Base-by-base conservation (phyloP, 2,113 vertebrate genomes). In the Anolis sagrei region DNA sequence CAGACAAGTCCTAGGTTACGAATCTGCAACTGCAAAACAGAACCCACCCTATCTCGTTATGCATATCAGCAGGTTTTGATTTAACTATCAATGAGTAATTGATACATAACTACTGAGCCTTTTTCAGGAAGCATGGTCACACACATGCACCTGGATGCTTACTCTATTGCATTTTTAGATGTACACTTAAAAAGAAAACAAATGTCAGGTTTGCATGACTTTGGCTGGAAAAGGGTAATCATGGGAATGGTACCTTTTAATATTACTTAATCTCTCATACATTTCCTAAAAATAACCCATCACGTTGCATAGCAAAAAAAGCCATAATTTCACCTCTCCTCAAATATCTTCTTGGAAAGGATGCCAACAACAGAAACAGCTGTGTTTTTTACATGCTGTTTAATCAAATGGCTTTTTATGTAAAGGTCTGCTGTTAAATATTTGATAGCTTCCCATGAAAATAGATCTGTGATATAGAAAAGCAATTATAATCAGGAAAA, bases 401-500 rank as follows among this genome's bases (percentile, higher is more conserved):
- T 92, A 90, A 90, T 90, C 92, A 92, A 92, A 93, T 79, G 89
- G 84, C 64, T 90, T 75, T 91, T 93, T 92, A 93, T 93, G 69
- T 88, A 92, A 93, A 89, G 84, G 78, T 92, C 90, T 89, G 73
- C 81, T 93, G 83, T 87, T 91, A 92, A 93, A 90, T 89, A 87
- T 92, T 93, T 93, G 89, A 93, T 92, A 85, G 83, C 87, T 90
- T 86, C 49, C 72, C 44, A 39, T 0, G 1, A 83, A 91, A 92
- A 78, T 81, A 92, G 89, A 88, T 87, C 21, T 86, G 76, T 86
- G 73, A 72, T 79, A 91, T 21, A 23, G 81, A 91, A 93, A 93
- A 74, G 87, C 92, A 93, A 93, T 93, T 93, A 90, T 88, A 93
- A 91, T 90, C 88, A 89, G 88, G 94, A 44, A 86, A 88, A 93